Evolutionary conservation across 2,888 invertebrate genomes (phyloP).

Genomic region (Chloroclysta siterata): DNA sequence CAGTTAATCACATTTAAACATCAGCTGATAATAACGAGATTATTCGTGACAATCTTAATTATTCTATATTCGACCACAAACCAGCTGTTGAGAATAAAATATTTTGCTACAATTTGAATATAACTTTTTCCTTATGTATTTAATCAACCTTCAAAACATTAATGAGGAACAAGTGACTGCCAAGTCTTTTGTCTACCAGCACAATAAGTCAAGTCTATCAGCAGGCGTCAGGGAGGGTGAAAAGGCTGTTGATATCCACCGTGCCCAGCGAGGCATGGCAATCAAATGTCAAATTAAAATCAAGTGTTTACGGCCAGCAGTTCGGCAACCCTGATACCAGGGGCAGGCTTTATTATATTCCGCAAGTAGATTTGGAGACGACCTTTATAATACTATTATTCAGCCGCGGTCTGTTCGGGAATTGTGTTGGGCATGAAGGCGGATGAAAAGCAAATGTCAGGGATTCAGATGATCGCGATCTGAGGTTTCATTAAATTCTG

Average conservation of each 20-base stretch:
- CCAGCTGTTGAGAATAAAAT: not conserved
- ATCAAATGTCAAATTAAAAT: conserved; percentile 23
- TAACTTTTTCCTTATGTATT: too few relatives aligned
- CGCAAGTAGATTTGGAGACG: conserved; percentile 43
- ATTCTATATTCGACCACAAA: too few relatives aligned
- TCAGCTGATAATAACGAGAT: not conserved
- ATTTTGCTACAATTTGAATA: not conserved
- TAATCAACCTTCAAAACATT: too few relatives aligned
- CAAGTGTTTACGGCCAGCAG: conserved; percentile 13
- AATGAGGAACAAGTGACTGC: not conserved
- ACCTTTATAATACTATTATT: conserved; percentile 41
- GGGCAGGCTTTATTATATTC: conserved; percentile 39
- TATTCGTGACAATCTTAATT: not conserved
- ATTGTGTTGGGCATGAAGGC: conserved; percentile 36
- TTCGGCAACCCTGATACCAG: conserved; percentile 33
- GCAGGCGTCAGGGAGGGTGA: not conserved
- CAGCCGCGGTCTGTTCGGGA: conserved; percentile 40
- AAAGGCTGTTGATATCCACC: conserved; percentile 3
- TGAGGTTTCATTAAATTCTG: conserved; percentile 7
- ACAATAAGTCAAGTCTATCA: not conserved
- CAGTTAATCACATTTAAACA: not conserved
- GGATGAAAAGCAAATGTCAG: conserved; percentile 55
- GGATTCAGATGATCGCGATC: conserved; percentile 42
- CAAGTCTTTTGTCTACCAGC: not conserved
- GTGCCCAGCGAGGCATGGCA: conserved; percentile 12